A percentile compares a stretch with the other conserved stretches of the same genome.
Evolutionary conservation across 2,797 vertebrate genomes (phyloP).

Genomic region (Pseudochaenichthys georgianus): DNA sequence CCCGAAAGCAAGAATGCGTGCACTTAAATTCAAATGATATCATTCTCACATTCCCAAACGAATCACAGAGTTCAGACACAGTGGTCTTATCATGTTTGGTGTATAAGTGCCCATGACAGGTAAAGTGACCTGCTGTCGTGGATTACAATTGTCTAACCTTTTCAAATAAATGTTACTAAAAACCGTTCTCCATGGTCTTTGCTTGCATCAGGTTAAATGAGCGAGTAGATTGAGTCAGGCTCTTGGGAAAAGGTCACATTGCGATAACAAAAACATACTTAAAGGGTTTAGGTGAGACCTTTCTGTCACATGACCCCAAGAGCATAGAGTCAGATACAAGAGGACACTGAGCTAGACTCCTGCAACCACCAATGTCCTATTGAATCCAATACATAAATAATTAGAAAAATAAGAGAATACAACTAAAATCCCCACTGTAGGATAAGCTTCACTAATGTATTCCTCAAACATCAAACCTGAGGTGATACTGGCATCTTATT

Average conservation of each 20-base stretch:
- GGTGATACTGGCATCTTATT: conserved; percentile 56
- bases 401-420: conserved; percentile 8
- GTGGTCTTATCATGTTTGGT: conserved; percentile 4
- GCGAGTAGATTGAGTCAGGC: conserved; percentile 32
- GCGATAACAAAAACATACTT: conserved; percentile 46
- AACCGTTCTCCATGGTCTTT: conserved; percentile 5
- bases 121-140: conserved; percentile 3
- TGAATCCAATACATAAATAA: conserved; percentile 39
- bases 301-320: conserved; percentile 53
- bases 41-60: conserved; percentile 7
- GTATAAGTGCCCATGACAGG: conserved; percentile 1
- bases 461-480: conserved; percentile 37
- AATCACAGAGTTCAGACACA: conserved; percentile 14
- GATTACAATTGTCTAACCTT: conserved; percentile 30
- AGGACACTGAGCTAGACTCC: not conserved
- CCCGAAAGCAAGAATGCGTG: conserved; percentile 1
- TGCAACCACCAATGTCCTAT: conserved; percentile 19
- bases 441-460: conserved; percentile 31
- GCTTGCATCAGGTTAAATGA: conserved; percentile 59
- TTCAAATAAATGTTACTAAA: conserved; percentile 28
- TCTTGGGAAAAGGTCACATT: conserved; percentile 64
- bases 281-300: conserved; percentile 42
- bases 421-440: conserved; percentile 7
- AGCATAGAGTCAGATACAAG: conserved; percentile 39
- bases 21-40: conserved; percentile 20